These are phyloP conservation scores for Cinclus cinclus DNA, from an alignment of 2,113 vertebrate species.

Conservation along the genomic window DNA sequence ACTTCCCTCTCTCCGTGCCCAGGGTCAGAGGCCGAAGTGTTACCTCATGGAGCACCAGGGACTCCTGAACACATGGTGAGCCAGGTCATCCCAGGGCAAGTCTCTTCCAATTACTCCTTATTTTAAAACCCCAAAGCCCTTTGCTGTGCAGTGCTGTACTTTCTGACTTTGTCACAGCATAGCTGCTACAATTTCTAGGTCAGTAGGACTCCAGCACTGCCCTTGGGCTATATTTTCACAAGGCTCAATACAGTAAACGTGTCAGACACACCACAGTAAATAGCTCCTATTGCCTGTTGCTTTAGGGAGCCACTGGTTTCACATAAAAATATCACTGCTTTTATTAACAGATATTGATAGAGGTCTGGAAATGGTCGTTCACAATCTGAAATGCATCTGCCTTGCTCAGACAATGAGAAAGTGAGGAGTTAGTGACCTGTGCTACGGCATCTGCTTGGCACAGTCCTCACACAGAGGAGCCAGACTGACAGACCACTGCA, in stretches of 20 bases:
- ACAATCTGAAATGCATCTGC: not conserved
- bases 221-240: not conserved
- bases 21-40: not conserved
- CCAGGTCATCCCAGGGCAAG: not conserved
- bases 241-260: not conserved
- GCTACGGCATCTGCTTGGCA: not conserved
- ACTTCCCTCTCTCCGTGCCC: not conserved
- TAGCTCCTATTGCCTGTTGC: not conserved
- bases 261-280: not conserved
- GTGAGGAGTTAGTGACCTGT: not conserved
- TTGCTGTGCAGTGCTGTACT: not conserved
- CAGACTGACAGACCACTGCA: not conserved
- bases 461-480: not conserved
- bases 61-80: not conserved
- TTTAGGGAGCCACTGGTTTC: not conserved
- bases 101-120: constrained; percentile 42
- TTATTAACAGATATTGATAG: not conserved
- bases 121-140: constrained; percentile 50
- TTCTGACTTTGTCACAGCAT: constrained; percentile 31
- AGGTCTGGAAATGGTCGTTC: not conserved
- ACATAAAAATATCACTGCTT: not conserved
- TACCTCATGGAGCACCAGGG: not conserved
- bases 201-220: constrained; percentile 4
- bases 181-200: constrained; percentile 29
- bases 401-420: not conserved